phyloP scores from a whole-genome alignment of 2,113 vertebrate species.

The Manacus vitellinus region DNA sequence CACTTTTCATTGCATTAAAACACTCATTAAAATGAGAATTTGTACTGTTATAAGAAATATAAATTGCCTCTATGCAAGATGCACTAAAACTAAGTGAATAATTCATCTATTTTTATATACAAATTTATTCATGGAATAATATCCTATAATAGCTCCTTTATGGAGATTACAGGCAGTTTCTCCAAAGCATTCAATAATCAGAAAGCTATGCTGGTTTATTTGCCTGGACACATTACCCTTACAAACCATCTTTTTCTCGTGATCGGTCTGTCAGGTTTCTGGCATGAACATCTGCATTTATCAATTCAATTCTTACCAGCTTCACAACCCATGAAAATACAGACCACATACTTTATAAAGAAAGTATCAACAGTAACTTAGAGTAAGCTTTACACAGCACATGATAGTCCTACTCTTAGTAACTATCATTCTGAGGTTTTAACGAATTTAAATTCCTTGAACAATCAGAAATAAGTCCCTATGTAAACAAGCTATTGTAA shows the following conservation, averaged over 20 bases:
- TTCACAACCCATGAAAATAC: background rate
- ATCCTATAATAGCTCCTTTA: conserved; percentile 2
- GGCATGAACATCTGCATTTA: background rate
- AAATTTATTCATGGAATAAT: conserved; percentile 39
- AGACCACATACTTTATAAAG: background rate
- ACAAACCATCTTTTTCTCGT: background rate
- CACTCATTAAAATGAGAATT: conserved; percentile 23
- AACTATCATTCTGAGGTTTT: background rate
- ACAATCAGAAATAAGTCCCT: background rate
- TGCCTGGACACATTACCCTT: background rate
- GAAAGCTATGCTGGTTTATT: background rate
- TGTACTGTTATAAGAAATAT: background rate
- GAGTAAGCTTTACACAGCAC: background rate
- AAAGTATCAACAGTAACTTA: background rate
- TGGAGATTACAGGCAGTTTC: background rate
- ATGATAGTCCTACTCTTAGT: background rate
- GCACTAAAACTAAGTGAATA: conserved; percentile 38
- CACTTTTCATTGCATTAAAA: conserved; percentile 4
- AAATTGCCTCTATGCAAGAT: background rate
- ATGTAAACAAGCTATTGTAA: background rate
- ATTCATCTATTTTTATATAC: conserved; percentile 35
- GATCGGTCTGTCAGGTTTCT: background rate
- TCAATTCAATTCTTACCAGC: background rate
- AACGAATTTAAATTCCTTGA: background rate
- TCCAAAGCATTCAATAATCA: background rate